Evolutionary conservation across 2,797 vertebrate species (phyloP).

Genomic region (Helarctos malayanus): DNA sequence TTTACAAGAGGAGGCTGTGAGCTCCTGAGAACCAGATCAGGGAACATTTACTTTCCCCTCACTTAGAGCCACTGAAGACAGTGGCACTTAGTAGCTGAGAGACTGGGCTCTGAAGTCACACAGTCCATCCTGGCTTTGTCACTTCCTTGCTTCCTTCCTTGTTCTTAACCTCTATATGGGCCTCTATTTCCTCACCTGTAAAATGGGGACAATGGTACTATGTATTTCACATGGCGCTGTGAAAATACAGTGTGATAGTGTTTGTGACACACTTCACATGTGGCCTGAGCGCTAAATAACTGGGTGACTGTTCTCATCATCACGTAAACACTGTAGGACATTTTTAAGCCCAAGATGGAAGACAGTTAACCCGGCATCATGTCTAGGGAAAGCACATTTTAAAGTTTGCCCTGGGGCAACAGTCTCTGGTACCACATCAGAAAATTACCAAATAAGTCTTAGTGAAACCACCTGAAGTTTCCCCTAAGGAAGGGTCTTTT

Average conservation of each 20-base stretch:
- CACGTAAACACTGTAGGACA: background rate
- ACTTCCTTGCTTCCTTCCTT: background rate
- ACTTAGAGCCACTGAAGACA: background rate
- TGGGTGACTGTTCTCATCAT: background rate
- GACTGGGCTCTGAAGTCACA: background rate
- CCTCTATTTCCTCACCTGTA: background rate
- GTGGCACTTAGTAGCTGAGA: background rate
- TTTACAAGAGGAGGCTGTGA: background rate
- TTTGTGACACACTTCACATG: background rate
- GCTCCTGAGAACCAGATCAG: background rate
- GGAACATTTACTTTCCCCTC: background rate
- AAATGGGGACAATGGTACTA: background rate
- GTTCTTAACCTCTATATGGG: background rate
- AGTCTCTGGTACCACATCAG: background rate
- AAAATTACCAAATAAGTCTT: slow-evolving; percentile 14
- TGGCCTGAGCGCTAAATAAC: background rate
- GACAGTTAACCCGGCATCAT: background rate
- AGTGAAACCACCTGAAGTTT: background rate
- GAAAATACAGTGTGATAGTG: background rate
- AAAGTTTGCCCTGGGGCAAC: background rate
- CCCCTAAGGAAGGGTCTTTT: background rate
- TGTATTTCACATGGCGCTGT: background rate
- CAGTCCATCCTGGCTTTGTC: background rate
- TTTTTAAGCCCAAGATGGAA: background rate
- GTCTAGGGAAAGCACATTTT: background rate